phyloP scores from a whole-genome alignment of 2,113 vertebrate genomes.

The Gobio gobio region DNA sequence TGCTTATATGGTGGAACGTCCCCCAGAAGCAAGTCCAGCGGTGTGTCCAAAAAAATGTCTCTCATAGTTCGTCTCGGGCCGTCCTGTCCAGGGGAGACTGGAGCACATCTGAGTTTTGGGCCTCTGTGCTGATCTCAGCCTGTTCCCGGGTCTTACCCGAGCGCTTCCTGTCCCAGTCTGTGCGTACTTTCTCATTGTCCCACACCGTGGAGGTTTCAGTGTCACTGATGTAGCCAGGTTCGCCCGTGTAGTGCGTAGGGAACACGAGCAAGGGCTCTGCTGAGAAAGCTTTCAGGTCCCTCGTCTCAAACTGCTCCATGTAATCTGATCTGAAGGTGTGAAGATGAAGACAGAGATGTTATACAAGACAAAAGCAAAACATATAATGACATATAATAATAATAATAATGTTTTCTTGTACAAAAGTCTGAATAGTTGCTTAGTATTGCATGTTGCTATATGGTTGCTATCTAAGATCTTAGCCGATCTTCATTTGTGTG shows the following conservation, averaged over 20 bases:
- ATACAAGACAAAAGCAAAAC: slow-evolving; percentile 1
- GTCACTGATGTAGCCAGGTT: slow-evolving; percentile 89
- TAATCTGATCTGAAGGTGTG: slow-evolving; percentile 79
- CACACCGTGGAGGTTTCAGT: slow-evolving; percentile 92
- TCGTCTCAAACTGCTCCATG: slow-evolving; percentile 83
- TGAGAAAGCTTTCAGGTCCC: slow-evolving; percentile 87
- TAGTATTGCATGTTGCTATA: no score
- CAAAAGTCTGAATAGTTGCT: no score
- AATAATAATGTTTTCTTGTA: background rate
- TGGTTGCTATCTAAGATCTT: no score
- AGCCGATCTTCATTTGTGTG: no score
- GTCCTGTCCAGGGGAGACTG: slow-evolving; percentile 86
- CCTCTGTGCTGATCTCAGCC: slow-evolving; percentile 83
- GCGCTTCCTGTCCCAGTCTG: slow-evolving; percentile 89
- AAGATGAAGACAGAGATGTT: background rate
- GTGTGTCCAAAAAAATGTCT: background rate
- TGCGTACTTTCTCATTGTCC: slow-evolving; percentile 84
- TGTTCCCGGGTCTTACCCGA: slow-evolving; percentile 88
- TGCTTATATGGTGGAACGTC: background rate
- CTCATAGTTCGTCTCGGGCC: slow-evolving; percentile 88
- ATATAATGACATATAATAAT: background rate
- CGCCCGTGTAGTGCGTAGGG: slow-evolving; percentile 91
- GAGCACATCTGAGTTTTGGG: slow-evolving; percentile 87
- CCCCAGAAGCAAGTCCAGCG: background rate
- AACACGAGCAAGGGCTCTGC: slow-evolving; percentile 89